Evolutionary conservation across 1,140 invertebrate genomes (phyloP).

Genomic region (Phthorimaea operculella): DNA sequence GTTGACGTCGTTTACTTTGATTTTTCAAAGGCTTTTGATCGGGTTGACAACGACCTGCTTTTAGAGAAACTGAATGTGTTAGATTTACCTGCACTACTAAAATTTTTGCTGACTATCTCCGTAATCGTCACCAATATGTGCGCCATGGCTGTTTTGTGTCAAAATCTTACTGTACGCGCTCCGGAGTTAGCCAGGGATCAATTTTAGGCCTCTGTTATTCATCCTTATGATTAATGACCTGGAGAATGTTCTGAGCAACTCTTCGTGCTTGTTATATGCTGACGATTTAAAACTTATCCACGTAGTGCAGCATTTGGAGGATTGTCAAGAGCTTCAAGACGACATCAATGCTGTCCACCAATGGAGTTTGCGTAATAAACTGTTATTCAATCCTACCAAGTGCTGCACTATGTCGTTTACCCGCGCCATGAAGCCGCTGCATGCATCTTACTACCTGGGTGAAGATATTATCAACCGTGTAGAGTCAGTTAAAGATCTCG

Average conservation of each 20-base stretch:
- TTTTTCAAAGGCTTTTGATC: slow-evolving; percentile 18
- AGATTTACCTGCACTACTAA: slow-evolving; percentile 2
- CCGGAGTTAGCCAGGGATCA: slow-evolving; percentile 9
- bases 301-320: background rate
- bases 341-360: background rate
- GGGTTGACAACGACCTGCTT: slow-evolving; percentile 16
- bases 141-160: slow-evolving; percentile 2
- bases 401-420: background rate
- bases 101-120: slow-evolving; percentile 4
- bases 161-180: slow-evolving; percentile 2
- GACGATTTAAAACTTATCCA: slow-evolving; percentile 6
- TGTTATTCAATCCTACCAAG: background rate
- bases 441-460: background rate
- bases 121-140: slow-evolving; percentile 4
- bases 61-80: background rate
- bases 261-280: slow-evolving; percentile 1
- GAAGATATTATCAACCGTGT: background rate
- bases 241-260: background rate
- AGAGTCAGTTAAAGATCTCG: background rate
- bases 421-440: background rate
- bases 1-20: slow-evolving; percentile 24
- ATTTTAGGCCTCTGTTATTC: slow-evolving; percentile 8
- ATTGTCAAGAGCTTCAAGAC: background rate
- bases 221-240: slow-evolving; percentile 5
- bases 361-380: background rate